These are phyloP conservation scores for Pterois miles DNA, from an alignment of 2,797 vertebrate genomes.

Conservation along the genomic window DNA sequence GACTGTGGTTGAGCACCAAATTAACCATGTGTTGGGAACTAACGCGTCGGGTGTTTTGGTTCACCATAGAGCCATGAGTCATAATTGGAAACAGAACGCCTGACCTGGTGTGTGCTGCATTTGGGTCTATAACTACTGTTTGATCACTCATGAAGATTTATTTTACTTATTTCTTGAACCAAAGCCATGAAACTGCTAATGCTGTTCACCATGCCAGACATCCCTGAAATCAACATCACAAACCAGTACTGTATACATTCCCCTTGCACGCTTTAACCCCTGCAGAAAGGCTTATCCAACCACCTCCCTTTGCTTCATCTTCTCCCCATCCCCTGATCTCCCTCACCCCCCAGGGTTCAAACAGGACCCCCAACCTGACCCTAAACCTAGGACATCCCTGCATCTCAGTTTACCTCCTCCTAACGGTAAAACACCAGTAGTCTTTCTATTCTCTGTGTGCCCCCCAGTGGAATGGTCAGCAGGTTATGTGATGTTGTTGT, in stretches of 20 bases:
- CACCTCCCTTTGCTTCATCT: constrained; percentile 68
- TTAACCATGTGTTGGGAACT: constrained; percentile 55
- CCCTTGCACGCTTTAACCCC: constrained; percentile 12
- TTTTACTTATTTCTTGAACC: constrained; percentile 21
- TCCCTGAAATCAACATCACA: constrained; percentile 58
- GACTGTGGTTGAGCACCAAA: constrained; percentile 40
- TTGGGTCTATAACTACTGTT: constrained; percentile 20
- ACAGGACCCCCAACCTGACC: constrained; percentile 78
- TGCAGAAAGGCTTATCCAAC: constrained; percentile 42
- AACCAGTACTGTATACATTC: constrained; percentile 18
- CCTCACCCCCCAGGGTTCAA: constrained; percentile 73
- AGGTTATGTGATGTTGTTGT: constrained; percentile 70
- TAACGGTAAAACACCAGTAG: constrained; percentile 72
- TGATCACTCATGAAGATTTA: constrained; percentile 19
- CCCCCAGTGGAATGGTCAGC: constrained; percentile 49
- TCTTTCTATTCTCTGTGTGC: constrained; percentile 57
- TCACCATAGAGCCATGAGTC: constrained; percentile 26
- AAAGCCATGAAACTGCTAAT: constrained; percentile 54
- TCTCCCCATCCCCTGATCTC: constrained; percentile 51
- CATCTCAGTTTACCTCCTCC: constrained; percentile 84
- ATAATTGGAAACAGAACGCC: constrained; percentile 19
- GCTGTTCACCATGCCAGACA: constrained; percentile 13
- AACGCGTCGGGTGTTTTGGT: constrained; percentile 16
- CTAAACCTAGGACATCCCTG: constrained; percentile 83
- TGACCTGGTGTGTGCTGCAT: constrained; percentile 15